These are phyloP conservation scores for Sminthurinus aureus DNA, from an alignment of 2,888 invertebrate genomes.

Conservation along the genomic window DNA sequence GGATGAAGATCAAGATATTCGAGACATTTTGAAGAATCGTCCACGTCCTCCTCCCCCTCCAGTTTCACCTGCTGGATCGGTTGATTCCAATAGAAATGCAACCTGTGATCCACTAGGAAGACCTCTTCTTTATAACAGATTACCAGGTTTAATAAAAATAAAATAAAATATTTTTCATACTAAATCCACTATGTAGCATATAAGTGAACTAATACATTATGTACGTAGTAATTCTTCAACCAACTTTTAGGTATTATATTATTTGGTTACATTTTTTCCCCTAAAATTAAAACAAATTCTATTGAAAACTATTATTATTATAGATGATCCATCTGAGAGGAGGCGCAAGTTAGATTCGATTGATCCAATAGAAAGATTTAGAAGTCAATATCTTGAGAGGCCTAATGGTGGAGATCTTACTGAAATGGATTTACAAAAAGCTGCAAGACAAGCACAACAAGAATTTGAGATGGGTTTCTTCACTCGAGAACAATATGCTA, in stretches of 20 bases:
- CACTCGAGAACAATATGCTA: conserved; percentile 49
- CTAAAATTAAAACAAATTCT: too few species aligned
- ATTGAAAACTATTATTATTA: not conserved
- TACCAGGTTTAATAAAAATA: conserved; percentile 63
- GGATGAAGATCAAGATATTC: conserved; percentile 41
- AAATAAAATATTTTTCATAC: too few species aligned
- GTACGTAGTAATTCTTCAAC: too few species aligned
- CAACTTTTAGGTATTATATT: too few species aligned
- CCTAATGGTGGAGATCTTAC: conserved; percentile 46
- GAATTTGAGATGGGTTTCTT: conserved; percentile 50
- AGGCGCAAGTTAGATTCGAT: conserved; percentile 56
- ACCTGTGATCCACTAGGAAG: conserved; percentile 71
- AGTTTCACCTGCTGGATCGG: conserved; percentile 53
- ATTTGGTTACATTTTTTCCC: too few species aligned
- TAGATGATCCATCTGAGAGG: conserved; percentile 58
- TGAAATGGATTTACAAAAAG: conserved; percentile 45
- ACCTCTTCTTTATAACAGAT: conserved; percentile 69
- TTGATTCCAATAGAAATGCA: conserved; percentile 45
- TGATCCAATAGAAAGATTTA: conserved; percentile 56
- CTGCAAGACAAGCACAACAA: conserved; percentile 50
- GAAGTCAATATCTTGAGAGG: conserved; percentile 50
- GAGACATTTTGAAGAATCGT: conserved; percentile 38
- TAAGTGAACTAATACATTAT: too few species aligned
- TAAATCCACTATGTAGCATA: too few species aligned
- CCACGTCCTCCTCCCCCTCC: conserved; percentile 54